These are phyloP conservation scores for Zaprionus davidi DNA, from an alignment of 1,140 invertebrate species.

Conservation along the genomic window DNA sequence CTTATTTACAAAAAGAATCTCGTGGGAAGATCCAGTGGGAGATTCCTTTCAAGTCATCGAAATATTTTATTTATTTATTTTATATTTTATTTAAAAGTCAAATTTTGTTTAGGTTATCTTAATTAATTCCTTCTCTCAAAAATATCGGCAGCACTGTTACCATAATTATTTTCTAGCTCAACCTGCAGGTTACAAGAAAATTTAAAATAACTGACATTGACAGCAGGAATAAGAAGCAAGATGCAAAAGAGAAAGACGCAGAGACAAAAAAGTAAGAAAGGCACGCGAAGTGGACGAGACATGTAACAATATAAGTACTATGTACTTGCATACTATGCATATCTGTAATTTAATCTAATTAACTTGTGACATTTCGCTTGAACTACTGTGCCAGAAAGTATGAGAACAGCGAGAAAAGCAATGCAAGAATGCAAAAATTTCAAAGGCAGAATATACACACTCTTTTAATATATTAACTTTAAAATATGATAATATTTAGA, in stretches of 20 bases:
- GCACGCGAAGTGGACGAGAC: neutral
- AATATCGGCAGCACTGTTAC: no score
- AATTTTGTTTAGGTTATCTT: no score
- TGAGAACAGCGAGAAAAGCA: neutral
- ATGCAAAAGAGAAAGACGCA: slow-evolving; percentile 21
- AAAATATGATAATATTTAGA: no score
- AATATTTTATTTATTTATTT: no score
- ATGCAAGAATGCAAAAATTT: neutral
- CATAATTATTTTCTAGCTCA: no score
- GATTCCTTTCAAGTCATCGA: no score
- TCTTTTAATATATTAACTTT: neutral
- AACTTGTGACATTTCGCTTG: slow-evolving; percentile 79
- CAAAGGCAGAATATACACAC: neutral
- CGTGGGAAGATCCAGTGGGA: no score
- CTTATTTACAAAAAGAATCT: no score
- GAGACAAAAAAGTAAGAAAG: slow-evolving; percentile 48
- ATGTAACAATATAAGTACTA: slow-evolving; percentile 37
- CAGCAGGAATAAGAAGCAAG: slow-evolving; percentile 23
- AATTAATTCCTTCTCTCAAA: no score
- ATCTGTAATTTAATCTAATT: slow-evolving; percentile 73
- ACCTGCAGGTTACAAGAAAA: neutral
- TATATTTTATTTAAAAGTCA: no score
- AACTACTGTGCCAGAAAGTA: slow-evolving; percentile 76
- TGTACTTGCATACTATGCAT: slow-evolving; percentile 40
- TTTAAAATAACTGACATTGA: slow-evolving; percentile 61